These are phyloP conservation scores for Solenodon paradoxus DNA, from an alignment of 2,113 vertebrate genomes.

Conservation along the genomic window DNA sequence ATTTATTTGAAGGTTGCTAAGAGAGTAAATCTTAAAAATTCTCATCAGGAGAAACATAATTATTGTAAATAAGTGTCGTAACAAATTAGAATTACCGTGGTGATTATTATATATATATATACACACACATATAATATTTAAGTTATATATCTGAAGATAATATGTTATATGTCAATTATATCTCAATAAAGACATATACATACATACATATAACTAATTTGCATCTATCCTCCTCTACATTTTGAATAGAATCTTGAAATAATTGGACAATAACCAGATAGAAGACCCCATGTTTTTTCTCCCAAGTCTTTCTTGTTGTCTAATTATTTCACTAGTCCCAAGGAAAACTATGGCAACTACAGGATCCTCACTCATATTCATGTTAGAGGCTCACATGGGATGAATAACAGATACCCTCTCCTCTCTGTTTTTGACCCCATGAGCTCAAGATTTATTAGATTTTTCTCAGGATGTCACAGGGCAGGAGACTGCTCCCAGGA, in stretches of 20 bases:
- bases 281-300: neutral
- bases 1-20: too few relatives aligned
- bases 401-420: too few relatives aligned
- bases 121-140: too few relatives aligned
- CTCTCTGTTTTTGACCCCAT: too few relatives aligned
- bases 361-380: fast-evolving
- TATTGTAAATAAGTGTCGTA: too few relatives aligned
- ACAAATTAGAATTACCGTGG: neutral
- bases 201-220: neutral
- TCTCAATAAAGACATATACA: too few relatives aligned
- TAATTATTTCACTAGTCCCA: fast-evolving
- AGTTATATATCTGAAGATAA: neutral
- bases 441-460: fast-evolving
- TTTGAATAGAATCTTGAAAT: neutral
- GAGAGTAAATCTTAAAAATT: too few relatives aligned
- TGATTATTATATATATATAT: neutral
- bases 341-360: neutral
- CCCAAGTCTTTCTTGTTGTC: neutral
- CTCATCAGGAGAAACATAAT: too few relatives aligned
- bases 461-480: neutral
- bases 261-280: neutral
- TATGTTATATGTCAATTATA: too few relatives aligned
- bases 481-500: too few relatives aligned
- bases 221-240: neutral
- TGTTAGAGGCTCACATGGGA: too few relatives aligned